Evolutionary conservation across 2,888 invertebrate genomes (phyloP), one percentile per base, ranked within the genome.

Genomic region (Lepidocyrtinus sp.): DNA sequence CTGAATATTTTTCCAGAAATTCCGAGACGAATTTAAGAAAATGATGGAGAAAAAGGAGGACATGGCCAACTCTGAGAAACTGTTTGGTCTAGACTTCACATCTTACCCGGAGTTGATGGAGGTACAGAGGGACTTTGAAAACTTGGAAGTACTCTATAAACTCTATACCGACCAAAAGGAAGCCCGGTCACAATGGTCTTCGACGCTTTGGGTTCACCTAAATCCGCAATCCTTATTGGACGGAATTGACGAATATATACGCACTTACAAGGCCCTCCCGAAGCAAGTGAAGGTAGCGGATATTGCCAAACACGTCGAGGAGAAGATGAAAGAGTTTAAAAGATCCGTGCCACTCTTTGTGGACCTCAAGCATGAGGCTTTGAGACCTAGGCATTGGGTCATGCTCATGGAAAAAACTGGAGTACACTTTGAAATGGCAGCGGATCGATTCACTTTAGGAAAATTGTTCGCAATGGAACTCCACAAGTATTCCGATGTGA

Each of bases 391-490:
- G 12, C 97, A 98, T 89, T 98, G 97, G 97, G 92, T 92, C 85
- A 92, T 94, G 86, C 90, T 97, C 64, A 97, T 97, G 97, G 89
- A 90, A 1, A 95, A 95, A 89, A 97, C 97, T 15, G 93, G 94
- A 15, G 91, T 93, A 87, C 90, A 91, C 82, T 97, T 97, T 88
- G 96, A 97, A 87, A 96, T 97, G 94, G 91, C 94, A 1, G 93
- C 95, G 1, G 94, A 95, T 21, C 92, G 94, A n/a, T 97, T 97
- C 87, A 97, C 96, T 0, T 89, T 97, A 81, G 95, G 95, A 80
- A 96, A 96, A 88, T 94, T 97, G 93, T 97, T 97, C 88, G 92
- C 94, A 0, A 97, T 97, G 97, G 94, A 97, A 87, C 89, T 97
- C 80, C 95, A 96, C 87, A 92, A 93, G 84, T 95, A 95, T 87